A percentile compares a stretch with the other conserved stretches of the same genome.
Conservation (phyloP, 2,888 invertebrate genomes). For the Euzetes globulus region DNA sequence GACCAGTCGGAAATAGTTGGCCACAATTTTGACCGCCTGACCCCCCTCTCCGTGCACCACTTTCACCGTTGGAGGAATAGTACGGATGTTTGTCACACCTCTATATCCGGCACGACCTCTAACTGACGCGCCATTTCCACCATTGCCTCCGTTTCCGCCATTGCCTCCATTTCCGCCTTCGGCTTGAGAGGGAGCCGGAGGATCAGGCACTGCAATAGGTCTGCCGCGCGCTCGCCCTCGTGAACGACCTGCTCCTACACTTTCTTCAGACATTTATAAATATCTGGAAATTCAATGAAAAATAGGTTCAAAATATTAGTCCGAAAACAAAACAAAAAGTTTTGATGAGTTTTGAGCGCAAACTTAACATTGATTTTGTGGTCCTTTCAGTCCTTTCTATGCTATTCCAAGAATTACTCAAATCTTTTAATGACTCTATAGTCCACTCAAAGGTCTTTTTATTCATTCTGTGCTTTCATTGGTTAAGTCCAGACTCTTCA, state of each 20-base stretch:
- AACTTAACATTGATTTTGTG: no score
- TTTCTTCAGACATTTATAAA: conserved; percentile 4
- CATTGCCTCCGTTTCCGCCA: conserved; percentile 10
- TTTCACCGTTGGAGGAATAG: conserved; percentile 4
- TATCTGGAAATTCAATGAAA: no score
- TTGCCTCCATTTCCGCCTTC: background rate
- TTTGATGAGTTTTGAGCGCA: no score
- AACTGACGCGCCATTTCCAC: conserved; percentile 33
- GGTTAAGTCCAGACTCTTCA: no score
- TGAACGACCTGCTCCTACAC: conserved; percentile 32
- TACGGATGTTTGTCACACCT: conserved; percentile 18
- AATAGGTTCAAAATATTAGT: no score
- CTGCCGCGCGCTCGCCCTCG: conserved; percentile 27
- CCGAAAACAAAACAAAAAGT: no score
- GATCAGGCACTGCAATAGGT: background rate
- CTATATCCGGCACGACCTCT: conserved; percentile 27
- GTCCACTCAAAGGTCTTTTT: no score
- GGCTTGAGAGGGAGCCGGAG: background rate
- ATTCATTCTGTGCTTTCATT: no score
- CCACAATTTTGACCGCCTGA: background rate
- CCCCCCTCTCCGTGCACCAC: background rate
- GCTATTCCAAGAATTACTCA: no score
- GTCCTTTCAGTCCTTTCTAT: no score
- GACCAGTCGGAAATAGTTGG: conserved; percentile 46
- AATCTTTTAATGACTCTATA: no score